Evolutionary conservation across 2,888 invertebrate genomes (phyloP).

Genomic region (Coremacera marginata): DNA sequence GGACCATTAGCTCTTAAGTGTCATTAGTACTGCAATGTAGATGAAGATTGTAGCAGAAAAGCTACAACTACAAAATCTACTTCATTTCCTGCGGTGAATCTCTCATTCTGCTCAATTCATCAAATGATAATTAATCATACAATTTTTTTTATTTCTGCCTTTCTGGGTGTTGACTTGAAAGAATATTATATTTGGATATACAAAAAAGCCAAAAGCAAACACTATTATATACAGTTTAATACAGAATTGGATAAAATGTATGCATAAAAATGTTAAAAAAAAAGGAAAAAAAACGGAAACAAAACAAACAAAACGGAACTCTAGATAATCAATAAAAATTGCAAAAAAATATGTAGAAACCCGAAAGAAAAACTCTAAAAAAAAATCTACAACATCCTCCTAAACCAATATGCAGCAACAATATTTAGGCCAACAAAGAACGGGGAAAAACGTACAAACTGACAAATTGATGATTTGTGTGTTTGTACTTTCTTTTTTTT

Average conservation of each 20-base stretch:
- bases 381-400: neutral
- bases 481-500: no score
- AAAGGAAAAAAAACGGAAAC: neutral
- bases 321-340: neutral
- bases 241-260: neutral
- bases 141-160: constrained; percentile 21
- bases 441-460: no score
- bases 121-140: constrained; percentile 23
- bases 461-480: no score
- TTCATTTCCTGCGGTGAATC: neutral
- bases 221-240: constrained; percentile 23
- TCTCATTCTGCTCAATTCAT: constrained; percentile 15
- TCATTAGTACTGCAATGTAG: no score
- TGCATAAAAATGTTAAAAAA: constrained; percentile 19
- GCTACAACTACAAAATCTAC: neutral
- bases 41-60: no score
- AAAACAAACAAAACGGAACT: neutral
- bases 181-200: neutral
- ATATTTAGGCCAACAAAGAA: no score
- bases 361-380: neutral
- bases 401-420: neutral
- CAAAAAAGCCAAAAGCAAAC: neutral
- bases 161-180: constrained; percentile 8
- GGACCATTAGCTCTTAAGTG: no score
- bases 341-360: neutral